phyloP scores from a whole-genome alignment of 1,140 invertebrate species.

The Littorina saxatilis region DNA sequence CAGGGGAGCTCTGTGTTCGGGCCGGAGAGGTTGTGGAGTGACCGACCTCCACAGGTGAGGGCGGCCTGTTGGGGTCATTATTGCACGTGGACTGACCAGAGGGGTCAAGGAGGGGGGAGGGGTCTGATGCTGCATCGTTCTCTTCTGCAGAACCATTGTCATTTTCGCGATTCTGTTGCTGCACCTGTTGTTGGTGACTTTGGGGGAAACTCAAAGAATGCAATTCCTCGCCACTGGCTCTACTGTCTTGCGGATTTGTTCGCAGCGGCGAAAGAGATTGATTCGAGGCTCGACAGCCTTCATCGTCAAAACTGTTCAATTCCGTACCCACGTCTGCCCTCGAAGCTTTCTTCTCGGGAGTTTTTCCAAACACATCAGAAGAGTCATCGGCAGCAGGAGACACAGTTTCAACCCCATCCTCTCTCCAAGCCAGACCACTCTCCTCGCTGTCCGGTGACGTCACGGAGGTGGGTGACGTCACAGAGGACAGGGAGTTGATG shows the following conservation, averaged over 20 bases:
- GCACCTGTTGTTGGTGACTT: not conserved
- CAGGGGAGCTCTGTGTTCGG: too few relatives aligned
- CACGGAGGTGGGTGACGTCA: slow-evolving; percentile 6
- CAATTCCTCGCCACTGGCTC: not conserved
- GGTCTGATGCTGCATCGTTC: too few relatives aligned
- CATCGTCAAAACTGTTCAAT: not conserved
- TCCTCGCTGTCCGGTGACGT: not conserved
- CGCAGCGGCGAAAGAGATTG: too few relatives aligned
- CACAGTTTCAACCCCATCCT: not conserved
- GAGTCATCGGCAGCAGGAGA: not conserved
- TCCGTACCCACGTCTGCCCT: not conserved
- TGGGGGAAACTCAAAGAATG: not conserved
- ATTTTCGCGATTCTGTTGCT: not conserved
- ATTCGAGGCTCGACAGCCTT: too few relatives aligned
- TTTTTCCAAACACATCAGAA: not conserved
- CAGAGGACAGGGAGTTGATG: not conserved
- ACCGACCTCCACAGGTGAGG: not conserved
- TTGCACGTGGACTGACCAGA: slow-evolving; percentile 19
- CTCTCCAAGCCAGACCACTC: not conserved
- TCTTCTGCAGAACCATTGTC: too few relatives aligned
- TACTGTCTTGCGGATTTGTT: not conserved
- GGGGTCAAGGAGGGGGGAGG: not conserved
- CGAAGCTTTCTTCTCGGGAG: not conserved
- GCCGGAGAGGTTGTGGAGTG: not conserved
- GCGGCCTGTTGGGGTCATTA: too few relatives aligned